Conservation (phyloP, 2,113 vertebrate genomes). For the Tursiops truncatus region DNA sequence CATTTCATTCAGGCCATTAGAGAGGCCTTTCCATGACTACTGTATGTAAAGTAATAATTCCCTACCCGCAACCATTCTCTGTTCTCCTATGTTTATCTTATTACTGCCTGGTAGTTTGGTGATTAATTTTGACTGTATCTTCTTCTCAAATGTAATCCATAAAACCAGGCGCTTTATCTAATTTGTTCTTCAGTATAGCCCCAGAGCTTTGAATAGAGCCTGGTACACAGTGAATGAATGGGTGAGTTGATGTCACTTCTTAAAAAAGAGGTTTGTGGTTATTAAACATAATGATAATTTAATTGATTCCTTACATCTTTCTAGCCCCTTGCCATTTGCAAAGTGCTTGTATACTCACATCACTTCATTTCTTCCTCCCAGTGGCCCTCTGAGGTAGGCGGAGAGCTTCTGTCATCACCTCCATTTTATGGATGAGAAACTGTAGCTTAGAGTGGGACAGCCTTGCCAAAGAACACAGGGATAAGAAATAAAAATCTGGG, state of each 20-base stretch:
- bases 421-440: background rate
- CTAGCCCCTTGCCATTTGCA: background rate
- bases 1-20: background rate
- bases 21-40: background rate
- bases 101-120: background rate
- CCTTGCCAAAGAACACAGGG: background rate
- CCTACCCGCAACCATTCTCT: background rate
- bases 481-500: background rate
- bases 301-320: background rate
- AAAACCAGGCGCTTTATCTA: background rate
- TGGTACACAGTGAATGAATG: background rate
- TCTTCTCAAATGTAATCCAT: conserved; percentile 10
- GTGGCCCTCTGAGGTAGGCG: background rate
- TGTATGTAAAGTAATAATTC: background rate
- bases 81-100: background rate
- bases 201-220: background rate
- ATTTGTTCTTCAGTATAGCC: background rate
- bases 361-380: background rate
- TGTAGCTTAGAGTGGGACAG: background rate
- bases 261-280: background rate
- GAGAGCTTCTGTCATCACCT: background rate
- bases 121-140: background rate
- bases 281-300: background rate
- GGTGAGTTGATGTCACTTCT: background rate
- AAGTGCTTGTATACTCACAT: background rate